phyloP scores from a whole-genome alignment of 1,140 invertebrate species.

The Apis florea region DNA sequence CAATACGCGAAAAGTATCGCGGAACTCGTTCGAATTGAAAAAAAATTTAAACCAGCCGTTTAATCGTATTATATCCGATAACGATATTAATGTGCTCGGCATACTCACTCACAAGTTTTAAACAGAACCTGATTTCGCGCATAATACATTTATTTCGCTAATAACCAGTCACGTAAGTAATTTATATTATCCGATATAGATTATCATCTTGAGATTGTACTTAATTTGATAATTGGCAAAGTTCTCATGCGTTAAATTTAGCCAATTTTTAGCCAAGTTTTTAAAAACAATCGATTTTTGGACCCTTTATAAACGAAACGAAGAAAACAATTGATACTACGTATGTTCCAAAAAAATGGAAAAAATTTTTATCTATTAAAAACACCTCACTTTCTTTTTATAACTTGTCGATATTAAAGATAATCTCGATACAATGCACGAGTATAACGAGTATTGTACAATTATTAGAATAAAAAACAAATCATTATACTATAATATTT shows the following conservation, averaged over 20 bases:
- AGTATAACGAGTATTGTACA: neutral
- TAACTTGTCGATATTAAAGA: too few species aligned
- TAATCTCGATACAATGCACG: too few species aligned
- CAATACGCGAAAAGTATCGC: neutral
- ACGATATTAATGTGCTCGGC: slow-evolving; percentile 33
- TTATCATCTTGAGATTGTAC: neutral
- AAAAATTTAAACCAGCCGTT: slow-evolving; percentile 20
- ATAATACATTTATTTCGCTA: slow-evolving; percentile 27
- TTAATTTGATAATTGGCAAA: neutral
- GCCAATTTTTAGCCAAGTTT: too few species aligned
- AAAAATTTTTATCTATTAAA: too few species aligned
- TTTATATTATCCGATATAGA: neutral
- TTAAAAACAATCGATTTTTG: too few species aligned
- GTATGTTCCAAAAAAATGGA: too few species aligned
- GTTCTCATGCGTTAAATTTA: too few species aligned
- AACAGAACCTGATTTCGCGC: slow-evolving; percentile 28
- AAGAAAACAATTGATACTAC: too few species aligned
- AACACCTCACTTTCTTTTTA: too few species aligned
- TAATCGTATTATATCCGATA: slow-evolving; percentile 11
- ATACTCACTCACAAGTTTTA: neutral
- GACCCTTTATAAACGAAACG: too few species aligned
- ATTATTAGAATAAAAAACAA: neutral
- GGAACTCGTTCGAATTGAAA: slow-evolving; percentile 23
- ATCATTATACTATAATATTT: neutral
- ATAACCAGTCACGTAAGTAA: slow-evolving; percentile 8